phyloP scores from a whole-genome alignment of 2,113 vertebrate species.

The Fulmarus glacialis region DNA sequence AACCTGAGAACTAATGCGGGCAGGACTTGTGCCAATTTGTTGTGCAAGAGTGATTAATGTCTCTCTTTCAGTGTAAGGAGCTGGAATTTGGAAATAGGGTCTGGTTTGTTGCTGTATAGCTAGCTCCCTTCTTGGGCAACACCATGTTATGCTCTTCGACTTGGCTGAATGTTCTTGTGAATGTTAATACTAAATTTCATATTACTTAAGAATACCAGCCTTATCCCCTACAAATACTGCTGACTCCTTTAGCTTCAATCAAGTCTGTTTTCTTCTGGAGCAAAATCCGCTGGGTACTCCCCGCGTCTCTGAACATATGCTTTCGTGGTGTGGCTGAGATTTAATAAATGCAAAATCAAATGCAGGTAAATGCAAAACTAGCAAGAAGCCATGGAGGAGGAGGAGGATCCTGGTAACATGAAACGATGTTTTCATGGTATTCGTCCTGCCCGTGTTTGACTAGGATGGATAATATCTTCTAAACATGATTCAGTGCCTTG shows the following conservation, averaged over 20 bases:
- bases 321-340: not conserved
- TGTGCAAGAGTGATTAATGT: constrained; percentile 4
- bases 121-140: not conserved
- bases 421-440: not conserved
- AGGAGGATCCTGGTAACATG: not conserved
- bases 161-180: not conserved
- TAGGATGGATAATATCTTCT: not conserved
- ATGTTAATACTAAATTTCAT: not conserved
- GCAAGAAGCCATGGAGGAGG: not conserved
- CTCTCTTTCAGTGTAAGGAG: not conserved
- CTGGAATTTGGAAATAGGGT: not conserved
- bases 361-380: not conserved
- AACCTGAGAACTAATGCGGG: not conserved
- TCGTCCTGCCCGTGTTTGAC: not conserved
- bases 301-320: fast-evolving
- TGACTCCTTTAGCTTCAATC: not conserved
- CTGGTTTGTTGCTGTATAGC: not conserved
- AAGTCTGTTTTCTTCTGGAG: not conserved
- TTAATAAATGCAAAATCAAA: not conserved
- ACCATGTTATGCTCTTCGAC: not conserved
- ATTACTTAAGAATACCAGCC: not conserved
- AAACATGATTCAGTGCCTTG: not conserved
- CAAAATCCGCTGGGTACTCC: fast-evolving
- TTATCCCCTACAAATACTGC: not conserved
- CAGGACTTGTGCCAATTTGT: not conserved